Evolutionary conservation across 37 sponge, comb jelly and placozoan species (phyloP).

Genomic region (Mnemiopsis leidyi): DNA sequence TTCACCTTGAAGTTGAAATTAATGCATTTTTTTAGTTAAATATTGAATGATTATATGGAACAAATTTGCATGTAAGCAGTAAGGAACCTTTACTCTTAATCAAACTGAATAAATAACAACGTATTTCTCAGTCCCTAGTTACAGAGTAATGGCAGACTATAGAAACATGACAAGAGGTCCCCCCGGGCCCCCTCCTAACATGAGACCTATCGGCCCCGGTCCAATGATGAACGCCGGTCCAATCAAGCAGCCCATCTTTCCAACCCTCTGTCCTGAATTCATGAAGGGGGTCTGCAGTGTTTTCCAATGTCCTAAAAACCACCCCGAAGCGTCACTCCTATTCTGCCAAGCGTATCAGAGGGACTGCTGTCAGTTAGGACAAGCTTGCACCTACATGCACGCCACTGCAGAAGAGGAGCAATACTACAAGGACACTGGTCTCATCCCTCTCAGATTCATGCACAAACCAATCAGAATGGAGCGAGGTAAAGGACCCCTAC

Average conservation of each 20-base stretch:
- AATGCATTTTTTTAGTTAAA: too few relatives aligned
- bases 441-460: conserved; percentile 59
- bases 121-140: neutral
- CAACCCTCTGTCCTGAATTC: conserved; percentile 45
- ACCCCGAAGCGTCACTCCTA: conserved; percentile 9
- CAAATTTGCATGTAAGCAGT: too few relatives aligned
- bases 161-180: conserved; percentile 44
- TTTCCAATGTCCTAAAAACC: conserved; percentile 60
- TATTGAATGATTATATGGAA: too few relatives aligned
- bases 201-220: conserved; percentile 23
- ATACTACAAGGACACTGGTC: conserved; percentile 62
- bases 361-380: conserved; percentile 52
- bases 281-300: conserved; percentile 63
- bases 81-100: neutral
- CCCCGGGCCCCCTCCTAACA: neutral
- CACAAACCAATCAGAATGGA: conserved; percentile 56
- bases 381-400: conserved; percentile 52
- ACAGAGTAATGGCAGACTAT: conserved; percentile 17
- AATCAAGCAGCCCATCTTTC: conserved; percentile 4
- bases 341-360: conserved; percentile 63
- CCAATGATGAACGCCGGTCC: neutral
- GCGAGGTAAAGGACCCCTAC: conserved; percentile 24
- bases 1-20: too few relatives aligned
- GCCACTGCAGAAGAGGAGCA: conserved; percentile 61
- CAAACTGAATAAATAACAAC: neutral